Evolutionary conservation across 2,797 vertebrate genomes (phyloP).

Genomic region (Pseudochaenichthys georgianus): DNA sequence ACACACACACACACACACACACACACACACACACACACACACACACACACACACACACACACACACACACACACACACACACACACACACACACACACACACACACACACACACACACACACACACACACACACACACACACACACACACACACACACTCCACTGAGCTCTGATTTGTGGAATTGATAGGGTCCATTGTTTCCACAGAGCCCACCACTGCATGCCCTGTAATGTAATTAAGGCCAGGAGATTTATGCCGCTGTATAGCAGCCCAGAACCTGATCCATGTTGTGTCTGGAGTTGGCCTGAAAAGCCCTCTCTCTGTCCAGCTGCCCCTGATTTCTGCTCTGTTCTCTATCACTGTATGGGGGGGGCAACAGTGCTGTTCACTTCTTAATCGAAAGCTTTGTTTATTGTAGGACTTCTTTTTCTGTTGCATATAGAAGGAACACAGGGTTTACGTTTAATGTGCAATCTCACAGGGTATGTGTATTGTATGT

Average conservation of each 20-base stretch:
- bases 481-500: constrained; percentile 18
- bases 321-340: constrained; percentile 92
- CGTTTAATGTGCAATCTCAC: constrained; percentile 39
- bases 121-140: background rate
- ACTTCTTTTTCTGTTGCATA: constrained; percentile 22
- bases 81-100: constrained; percentile 61
- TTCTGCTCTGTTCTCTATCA: constrained; percentile 87
- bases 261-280: constrained; percentile 92
- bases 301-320: constrained; percentile 86
- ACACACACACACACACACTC: constrained; percentile 57
- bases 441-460: constrained; percentile 9
- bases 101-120: too few relatives aligned
- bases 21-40: constrained; percentile 55
- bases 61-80: constrained; percentile 11
- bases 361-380: constrained; percentile 56
- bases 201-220: constrained; percentile 91
- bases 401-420: constrained; percentile 40
- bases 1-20: constrained; percentile 21
- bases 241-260: constrained; percentile 93
- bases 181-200: constrained; percentile 91
- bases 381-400: constrained; percentile 48
- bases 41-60: too few relatives aligned
- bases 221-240: constrained; percentile 98
- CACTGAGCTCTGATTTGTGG: constrained; percentile 90
- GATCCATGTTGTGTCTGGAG: constrained; percentile 94